Conservation (phyloP, 2,797 vertebrate genomes). For the Esox masquinongy region DNA sequence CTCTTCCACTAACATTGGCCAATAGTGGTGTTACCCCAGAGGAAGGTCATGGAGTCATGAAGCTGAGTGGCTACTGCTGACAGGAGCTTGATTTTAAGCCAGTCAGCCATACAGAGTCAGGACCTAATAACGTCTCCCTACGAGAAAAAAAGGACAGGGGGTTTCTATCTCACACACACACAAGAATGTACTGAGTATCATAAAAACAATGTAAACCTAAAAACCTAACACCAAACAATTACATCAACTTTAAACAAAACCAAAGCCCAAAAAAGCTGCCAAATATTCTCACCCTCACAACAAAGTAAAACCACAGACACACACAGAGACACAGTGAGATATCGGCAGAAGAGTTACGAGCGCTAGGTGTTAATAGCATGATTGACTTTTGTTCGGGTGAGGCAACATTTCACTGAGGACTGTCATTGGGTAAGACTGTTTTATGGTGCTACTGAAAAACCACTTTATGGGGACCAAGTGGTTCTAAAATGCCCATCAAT, state of each 20-base stretch:
- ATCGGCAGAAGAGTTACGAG: not conserved
- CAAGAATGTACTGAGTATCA: too few species aligned
- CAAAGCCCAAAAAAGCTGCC: not conserved
- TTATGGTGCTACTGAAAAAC: constrained; percentile 31
- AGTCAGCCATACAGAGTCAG: not conserved
- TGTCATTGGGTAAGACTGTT: constrained; percentile 20
- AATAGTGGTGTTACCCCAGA: not conserved
- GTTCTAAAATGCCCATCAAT: constrained; percentile 28
- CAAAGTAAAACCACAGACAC: not conserved
- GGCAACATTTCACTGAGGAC: constrained; percentile 24
- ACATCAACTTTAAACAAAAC: not conserved
- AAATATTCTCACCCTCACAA: not conserved
- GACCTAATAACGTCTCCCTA: not conserved
- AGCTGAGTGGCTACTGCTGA: not conserved
- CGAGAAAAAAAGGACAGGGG: not conserved
- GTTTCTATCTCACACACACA: not conserved
- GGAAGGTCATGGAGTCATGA: not conserved
- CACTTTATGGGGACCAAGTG: constrained; percentile 36
- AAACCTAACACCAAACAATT: too few species aligned
- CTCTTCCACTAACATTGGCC: constrained; percentile 18
- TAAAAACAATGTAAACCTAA: too few species aligned
- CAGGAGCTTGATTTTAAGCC: constrained; percentile 2
- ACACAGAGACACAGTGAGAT: constrained; percentile 3
- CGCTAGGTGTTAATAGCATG: constrained; percentile 23
- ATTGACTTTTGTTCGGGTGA: constrained; percentile 26